Percentiles rank a stretch among this genome's conserved stretches.
Conservation (phyloP, 2,797 vertebrate genomes). For the Lycodopsis pacificus region DNA sequence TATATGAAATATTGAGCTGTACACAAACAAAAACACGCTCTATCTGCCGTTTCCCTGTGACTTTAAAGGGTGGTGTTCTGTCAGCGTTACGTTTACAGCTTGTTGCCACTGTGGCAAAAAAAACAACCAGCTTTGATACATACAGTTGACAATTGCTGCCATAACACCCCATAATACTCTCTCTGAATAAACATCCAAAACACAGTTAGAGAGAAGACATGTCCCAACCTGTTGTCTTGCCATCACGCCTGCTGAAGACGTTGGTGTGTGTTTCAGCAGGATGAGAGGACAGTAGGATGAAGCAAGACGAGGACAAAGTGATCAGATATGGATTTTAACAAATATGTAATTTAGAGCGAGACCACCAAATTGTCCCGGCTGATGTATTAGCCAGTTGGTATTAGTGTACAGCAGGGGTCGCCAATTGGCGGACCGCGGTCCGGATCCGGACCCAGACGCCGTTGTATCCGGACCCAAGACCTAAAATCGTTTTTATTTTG, state of each 20-base stretch:
- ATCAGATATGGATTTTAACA: background rate
- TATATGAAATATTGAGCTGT: too few species aligned
- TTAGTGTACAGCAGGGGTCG: too few species aligned
- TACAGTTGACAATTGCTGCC: background rate
- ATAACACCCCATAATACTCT: background rate
- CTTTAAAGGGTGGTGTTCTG: background rate
- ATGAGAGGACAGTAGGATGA: background rate
- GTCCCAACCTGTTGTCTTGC: too few species aligned
- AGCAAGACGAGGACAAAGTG: background rate
- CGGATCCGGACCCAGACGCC: too few species aligned
- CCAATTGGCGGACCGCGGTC: too few species aligned
- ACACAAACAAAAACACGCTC: background rate
- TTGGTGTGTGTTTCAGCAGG: background rate
- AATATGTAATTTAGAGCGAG: too few species aligned
- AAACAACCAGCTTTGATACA: background rate
- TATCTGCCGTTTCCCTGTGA: background rate
- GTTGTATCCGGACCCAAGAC: too few species aligned
- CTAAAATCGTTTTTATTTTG: too few species aligned
- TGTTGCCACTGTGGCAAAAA: background rate
- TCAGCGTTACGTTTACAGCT: background rate
- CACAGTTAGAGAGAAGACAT: background rate
- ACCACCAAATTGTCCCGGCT: too few species aligned
- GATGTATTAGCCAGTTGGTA: too few species aligned
- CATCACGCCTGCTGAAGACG: too few species aligned
- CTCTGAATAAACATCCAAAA: background rate